A percentile compares a stretch with the other conserved stretches of the same genome.
Conservation (phyloP, 2,797 vertebrate species). For the Acanthurus leucopareius region DNA sequence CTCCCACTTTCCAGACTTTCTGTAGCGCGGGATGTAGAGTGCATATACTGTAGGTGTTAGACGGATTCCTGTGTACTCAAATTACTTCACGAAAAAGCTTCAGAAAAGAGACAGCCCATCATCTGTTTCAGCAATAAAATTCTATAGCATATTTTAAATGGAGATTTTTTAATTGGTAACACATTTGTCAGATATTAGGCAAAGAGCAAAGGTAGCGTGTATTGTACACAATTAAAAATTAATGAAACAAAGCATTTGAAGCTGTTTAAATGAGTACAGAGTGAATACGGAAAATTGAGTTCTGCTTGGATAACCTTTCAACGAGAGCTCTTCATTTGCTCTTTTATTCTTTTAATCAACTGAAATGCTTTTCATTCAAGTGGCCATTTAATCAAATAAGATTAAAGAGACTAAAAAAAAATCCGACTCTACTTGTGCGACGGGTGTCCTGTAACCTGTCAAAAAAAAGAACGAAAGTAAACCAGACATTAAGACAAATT, state of each 20-base stretch:
- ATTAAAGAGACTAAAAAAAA: constrained; percentile 40
- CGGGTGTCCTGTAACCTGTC: constrained; percentile 32
- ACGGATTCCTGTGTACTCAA: constrained; percentile 24
- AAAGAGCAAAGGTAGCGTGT: background rate
- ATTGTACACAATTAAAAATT: constrained; percentile 13
- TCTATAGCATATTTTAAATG: background rate
- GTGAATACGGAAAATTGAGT: constrained; percentile 26
- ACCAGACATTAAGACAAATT: background rate
- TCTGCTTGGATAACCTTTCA: constrained; percentile 66
- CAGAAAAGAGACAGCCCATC: background rate
- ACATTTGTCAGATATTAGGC: background rate
- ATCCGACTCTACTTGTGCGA: constrained; percentile 34
- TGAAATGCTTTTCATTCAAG: constrained; percentile 68
- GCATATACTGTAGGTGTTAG: constrained; percentile 39
- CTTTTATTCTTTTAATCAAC: constrained; percentile 66
- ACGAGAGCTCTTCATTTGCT: constrained; percentile 66
- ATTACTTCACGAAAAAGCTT: background rate
- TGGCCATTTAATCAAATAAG: constrained; percentile 65
- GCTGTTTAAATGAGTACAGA: constrained; percentile 17
- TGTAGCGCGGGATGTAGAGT: constrained; percentile 17
- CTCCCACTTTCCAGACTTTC: constrained; percentile 55
- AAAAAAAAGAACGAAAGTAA: background rate
- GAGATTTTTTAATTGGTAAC: background rate
- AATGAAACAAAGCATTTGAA: constrained; percentile 21
- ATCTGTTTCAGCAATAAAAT: background rate